Percentiles rank a stretch among this genome's conserved stretches.
Evolutionary conservation across 2,888 invertebrate species (phyloP).

Genomic region (Pyrochroa serraticornis): DNA sequence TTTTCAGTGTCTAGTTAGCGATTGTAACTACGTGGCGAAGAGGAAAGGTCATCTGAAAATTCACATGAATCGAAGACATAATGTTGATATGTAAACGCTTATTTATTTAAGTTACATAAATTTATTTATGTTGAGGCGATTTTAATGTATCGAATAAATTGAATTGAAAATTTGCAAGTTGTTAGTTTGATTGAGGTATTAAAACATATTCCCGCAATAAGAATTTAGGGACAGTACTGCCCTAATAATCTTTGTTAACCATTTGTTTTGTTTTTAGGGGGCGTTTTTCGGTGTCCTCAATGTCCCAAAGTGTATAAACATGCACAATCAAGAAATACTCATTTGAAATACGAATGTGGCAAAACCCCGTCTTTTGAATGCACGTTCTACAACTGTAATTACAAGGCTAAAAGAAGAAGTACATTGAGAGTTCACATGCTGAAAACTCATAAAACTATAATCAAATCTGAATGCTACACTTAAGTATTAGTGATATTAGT

Average conservation of each 20-base stretch:
- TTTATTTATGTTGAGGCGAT: neutral
- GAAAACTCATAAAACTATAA: slow-evolving; percentile 7
- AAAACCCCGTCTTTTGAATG: slow-evolving; percentile 51
- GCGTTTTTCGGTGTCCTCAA: slow-evolving; percentile 26
- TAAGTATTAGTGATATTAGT: neutral
- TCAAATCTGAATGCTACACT: neutral
- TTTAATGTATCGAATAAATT: neutral
- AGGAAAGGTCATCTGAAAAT: slow-evolving; percentile 28
- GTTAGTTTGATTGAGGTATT: neutral
- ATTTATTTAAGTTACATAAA: neutral
- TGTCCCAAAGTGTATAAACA: slow-evolving; percentile 37
- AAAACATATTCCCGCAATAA: too few relatives aligned
- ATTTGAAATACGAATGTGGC: slow-evolving; percentile 56
- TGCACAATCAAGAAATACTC: slow-evolving; percentile 31
- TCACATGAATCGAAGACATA: slow-evolving; percentile 27
- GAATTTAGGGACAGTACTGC: neutral
- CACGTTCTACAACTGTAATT: slow-evolving; percentile 41
- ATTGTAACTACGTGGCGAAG: slow-evolving; percentile 25
- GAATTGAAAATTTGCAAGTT: neutral
- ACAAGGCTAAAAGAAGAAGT: slow-evolving; percentile 30
- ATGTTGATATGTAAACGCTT: slow-evolving; percentile 14
- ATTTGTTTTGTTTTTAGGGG: slow-evolving; percentile 6
- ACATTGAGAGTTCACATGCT: slow-evolving; percentile 23
- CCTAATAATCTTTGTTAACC: neutral
- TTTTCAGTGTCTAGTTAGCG: slow-evolving; percentile 9